Evolutionary conservation across 2,113 vertebrate genomes (phyloP).

Genomic region (Nettapus auritus): DNA sequence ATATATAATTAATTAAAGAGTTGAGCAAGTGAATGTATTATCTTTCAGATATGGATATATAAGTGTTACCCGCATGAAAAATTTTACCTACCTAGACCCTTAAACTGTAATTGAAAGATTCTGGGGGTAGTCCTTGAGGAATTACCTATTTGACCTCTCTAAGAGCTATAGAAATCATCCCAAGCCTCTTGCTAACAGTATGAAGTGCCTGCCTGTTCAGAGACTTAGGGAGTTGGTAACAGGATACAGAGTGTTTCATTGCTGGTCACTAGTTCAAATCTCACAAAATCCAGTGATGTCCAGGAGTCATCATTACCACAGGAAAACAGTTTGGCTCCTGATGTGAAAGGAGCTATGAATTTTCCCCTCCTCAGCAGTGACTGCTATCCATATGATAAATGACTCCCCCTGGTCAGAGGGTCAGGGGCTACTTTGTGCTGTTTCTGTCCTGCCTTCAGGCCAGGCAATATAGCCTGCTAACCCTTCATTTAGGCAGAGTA

Average conservation of each 20-base stretch:
- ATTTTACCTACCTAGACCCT: not conserved
- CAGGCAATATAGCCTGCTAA: not conserved
- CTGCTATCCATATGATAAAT: not conserved
- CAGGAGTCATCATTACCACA: not conserved
- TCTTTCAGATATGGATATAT: not conserved
- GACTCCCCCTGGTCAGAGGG: not conserved
- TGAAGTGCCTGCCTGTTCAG: not conserved
- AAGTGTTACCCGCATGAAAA: not conserved
- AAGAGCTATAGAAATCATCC: not conserved
- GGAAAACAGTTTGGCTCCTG: not conserved
- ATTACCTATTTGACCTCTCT: not conserved
- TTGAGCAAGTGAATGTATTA: not conserved
- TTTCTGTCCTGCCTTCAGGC: not conserved
- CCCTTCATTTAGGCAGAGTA: not conserved
- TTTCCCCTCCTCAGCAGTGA: not conserved
- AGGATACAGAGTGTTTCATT: not conserved
- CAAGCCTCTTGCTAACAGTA: not conserved
- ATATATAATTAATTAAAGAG: not conserved
- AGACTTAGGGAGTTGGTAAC: not conserved
- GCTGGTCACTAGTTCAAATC: not conserved
- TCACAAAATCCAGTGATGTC: not conserved
- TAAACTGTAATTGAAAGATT: not conserved
- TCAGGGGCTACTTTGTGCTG: not conserved
- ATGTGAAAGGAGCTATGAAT: constrained; percentile 5
- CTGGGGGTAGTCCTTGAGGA: not conserved